Conservation (phyloP, 2,797 vertebrate species). For the Chelmon rostratus region DNA sequence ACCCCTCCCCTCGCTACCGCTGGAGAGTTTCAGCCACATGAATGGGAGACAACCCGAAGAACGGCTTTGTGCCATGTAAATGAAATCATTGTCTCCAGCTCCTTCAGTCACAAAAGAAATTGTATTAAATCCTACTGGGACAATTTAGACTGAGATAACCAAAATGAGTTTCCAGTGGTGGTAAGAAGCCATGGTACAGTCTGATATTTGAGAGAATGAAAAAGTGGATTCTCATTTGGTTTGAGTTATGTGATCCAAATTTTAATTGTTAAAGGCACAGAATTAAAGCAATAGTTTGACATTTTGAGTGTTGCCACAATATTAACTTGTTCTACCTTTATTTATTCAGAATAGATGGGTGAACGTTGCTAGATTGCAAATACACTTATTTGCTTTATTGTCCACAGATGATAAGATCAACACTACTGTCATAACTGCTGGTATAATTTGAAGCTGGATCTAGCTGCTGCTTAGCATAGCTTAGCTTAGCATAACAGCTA, state of each 20-base stretch:
- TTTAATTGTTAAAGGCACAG: slow-evolving; percentile 23
- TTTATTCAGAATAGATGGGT: background rate
- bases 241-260: slow-evolving; percentile 33
- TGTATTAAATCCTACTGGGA: slow-evolving; percentile 43
- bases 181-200: background rate
- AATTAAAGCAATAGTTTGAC: background rate
- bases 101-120: slow-evolving; percentile 43
- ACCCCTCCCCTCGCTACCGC: slow-evolving; percentile 5
- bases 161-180: slow-evolving; percentile 40
- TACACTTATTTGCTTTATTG: background rate
- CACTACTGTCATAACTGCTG: background rate
- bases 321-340: background rate
- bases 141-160: slow-evolving; percentile 36
- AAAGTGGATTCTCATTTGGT: slow-evolving; percentile 42
- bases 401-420: background rate
- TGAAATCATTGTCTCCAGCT: slow-evolving; percentile 54
- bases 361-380: background rate
- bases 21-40: slow-evolving; percentile 51
- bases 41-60: slow-evolving; percentile 33
- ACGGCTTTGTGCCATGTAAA: slow-evolving; percentile 51
- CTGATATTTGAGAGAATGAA: slow-evolving; percentile 17
- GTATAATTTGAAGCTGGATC: background rate
- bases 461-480: background rate
- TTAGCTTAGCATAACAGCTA: background rate
- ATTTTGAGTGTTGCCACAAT: background rate